Evolutionary conservation across 2,888 invertebrate species (phyloP), one percentile per base, ranked within the genome.

Genomic region (Girardia tigrina): DNA sequence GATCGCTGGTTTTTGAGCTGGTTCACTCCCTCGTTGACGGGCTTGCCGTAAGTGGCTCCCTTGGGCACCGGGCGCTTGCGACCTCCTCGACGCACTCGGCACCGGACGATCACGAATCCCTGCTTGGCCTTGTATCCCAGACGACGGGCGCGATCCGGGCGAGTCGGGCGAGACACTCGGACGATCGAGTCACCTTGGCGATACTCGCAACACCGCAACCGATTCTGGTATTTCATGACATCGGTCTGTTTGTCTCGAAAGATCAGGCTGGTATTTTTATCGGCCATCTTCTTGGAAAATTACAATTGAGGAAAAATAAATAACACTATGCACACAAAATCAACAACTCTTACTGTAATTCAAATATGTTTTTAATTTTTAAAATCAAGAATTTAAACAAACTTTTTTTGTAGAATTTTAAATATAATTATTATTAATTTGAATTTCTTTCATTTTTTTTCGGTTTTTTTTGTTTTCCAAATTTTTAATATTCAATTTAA

Each of bases 281-380:
- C 97, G 82, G 95, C 97, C 86, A 98, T 98, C 98, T 98, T 99
- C n/a, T n/a, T n/a, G n/a, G n/a, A n/a, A n/a, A n/a, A n/a, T n/a
- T n/a, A n/a, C n/a, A n/a, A n/a, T n/a, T n/a, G n/a, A n/a, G n/a
- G n/a, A 75, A 29, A 73, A 70, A 69, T 72, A 20, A 72, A 14
- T 70, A 70, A 70, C 14, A 6, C n/a, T 70, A 12, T 36, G 36
- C 16, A 12, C 8, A 12, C 16, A 36, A 36, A 12, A 36, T 36
- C 8, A 8, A 12, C 16, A 36, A 36, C 16, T 12, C 36, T 36
- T 36, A 36, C 36, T n/a, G 36, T 12, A 36, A 36, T 36, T 36
- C 36, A 36, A 36, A 36, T 36, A 12, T 36, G 36, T 16, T 36
- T 36, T 36, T 36, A 36, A 12, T 8, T 12, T 36, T 36, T 36